A percentile compares a stretch with the other conserved stretches of the same genome.
Evolutionary conservation across 2,888 invertebrate species (phyloP).

Genomic region (Latheticus oryzae): DNA sequence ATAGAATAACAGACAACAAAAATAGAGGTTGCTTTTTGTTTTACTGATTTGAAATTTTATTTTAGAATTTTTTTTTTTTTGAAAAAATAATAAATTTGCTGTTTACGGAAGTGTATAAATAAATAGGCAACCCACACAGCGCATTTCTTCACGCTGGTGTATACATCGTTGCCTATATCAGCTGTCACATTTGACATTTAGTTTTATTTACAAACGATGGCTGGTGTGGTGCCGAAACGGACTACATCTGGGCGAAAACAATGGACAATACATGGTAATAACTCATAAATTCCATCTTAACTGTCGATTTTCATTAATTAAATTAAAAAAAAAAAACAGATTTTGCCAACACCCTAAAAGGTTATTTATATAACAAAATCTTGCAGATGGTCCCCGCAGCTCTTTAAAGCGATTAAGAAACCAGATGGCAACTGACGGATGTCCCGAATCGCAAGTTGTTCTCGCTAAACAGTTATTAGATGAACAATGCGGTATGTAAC

Average conservation of each 20-base stretch:
- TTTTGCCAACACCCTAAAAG: too few relatives aligned
- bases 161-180: slow-evolving; percentile 13
- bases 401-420: slow-evolving; percentile 74
- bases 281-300: neutral
- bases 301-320: neutral
- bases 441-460: slow-evolving; percentile 89
- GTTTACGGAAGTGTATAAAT: too few relatives aligned
- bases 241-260: slow-evolving; percentile 77
- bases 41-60: too few relatives aligned
- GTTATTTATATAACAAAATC: too few relatives aligned
- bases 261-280: slow-evolving; percentile 80
- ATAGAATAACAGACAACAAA: too few relatives aligned
- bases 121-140: slow-evolving; percentile 4
- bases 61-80: too few relatives aligned
- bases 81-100: too few relatives aligned
- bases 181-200: slow-evolving; percentile 33
- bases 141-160: neutral
- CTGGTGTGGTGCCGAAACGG: slow-evolving; percentile 70
- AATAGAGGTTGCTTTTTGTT: too few relatives aligned
- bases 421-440: slow-evolving; percentile 88
- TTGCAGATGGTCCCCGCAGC: slow-evolving; percentile 75
- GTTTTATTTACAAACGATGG: slow-evolving; percentile 62
- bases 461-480: slow-evolving; percentile 86
- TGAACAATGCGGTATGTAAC: slow-evolving; percentile 76
- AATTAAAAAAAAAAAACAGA: too few relatives aligned